Percentiles rank a stretch among this genome's conserved stretches.
These are phyloP conservation scores for Drosophila niveifrons DNA, from an alignment of 2,888 invertebrate genomes.

Conservation along the genomic window DNA sequence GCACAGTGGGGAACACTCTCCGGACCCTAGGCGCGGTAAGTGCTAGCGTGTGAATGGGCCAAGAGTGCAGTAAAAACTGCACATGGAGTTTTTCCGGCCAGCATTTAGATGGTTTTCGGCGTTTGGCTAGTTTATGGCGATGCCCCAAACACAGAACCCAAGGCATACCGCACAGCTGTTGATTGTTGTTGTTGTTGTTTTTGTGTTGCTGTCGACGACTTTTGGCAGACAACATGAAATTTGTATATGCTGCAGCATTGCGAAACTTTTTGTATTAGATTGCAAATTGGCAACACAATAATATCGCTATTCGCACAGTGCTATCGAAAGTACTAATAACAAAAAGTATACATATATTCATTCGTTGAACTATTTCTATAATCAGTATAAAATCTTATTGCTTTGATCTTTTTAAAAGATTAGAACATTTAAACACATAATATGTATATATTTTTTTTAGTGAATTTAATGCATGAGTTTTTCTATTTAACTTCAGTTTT, in stretches of 20 bases:
- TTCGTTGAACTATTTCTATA: too few species aligned
- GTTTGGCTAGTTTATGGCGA: slow-evolving; percentile 46
- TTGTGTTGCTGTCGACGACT: slow-evolving; percentile 24
- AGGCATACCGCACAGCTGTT: slow-evolving; percentile 24
- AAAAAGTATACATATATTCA: too few species aligned
- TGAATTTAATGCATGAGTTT: too few species aligned
- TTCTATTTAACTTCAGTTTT: too few species aligned
- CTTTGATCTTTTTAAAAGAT: too few species aligned
- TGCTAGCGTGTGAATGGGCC: slow-evolving; percentile 73
- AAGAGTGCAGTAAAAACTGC: slow-evolving; percentile 52
- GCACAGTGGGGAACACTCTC: slow-evolving; percentile 63
- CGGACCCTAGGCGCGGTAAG: slow-evolving; percentile 39
- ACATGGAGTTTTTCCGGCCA: slow-evolving; percentile 37
- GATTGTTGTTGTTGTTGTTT: slow-evolving; percentile 28
- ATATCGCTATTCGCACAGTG: background rate
- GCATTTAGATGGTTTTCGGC: slow-evolving; percentile 55
- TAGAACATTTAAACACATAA: too few species aligned
- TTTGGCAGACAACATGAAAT: slow-evolving; percentile 34
- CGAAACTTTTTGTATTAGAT: slow-evolving; percentile 41
- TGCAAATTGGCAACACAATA: slow-evolving; percentile 24
- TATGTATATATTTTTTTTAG: too few species aligned
- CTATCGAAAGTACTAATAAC: too few species aligned
- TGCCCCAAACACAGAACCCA: slow-evolving; percentile 22
- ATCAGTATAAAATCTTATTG: too few species aligned
- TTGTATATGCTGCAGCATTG: slow-evolving; percentile 29